Evolutionary conservation across 2,113 vertebrate genomes (phyloP), one percentile per base, ranked within the genome.

Genomic region (Hylia prasina): DNA sequence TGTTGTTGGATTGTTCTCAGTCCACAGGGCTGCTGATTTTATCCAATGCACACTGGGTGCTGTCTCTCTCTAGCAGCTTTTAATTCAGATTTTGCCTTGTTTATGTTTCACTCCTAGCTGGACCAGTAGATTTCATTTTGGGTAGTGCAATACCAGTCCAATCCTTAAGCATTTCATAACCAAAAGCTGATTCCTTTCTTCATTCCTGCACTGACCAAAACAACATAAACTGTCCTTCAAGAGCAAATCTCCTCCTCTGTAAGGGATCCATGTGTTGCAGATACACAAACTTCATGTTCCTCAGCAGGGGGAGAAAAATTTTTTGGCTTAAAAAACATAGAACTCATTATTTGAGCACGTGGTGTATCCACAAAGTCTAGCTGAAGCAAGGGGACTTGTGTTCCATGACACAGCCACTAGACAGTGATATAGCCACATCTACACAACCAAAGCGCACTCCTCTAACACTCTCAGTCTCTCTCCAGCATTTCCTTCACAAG

Each of bases 1-100:
- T 97, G 96, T 94, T 97, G 93, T 96, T 97, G 96, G 96, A 96
- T 96, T 95, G 82, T 65, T 82, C 92, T 97, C 96, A 96, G 96
- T 83, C 79, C 92, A 56, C 76, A 78, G 79, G 86, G 93, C 90
- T 96, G 93, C 90, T 93, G 88, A 73, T 96, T 96, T 95, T 95
- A 93, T 92, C 72, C 79, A 61, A 22, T 92, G 82, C 70, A 65
- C 58, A 54, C 58, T 90, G 82, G 35, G 58, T 96, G n/a, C 83
- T 87, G 76, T 94, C 82, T 92, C 82, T 88, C 76, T 76, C 45
- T 72, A 89, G n/a, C 80, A 96, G 80, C 69, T 39, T 86, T 95
- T 93, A 96, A 96, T 96, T 95, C 93, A 97, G 69, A 91, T 92
- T 93, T 95, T 94, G 80, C 72, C 45, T 78, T 92, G 69, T 81